phyloP scores from a whole-genome alignment of 2,797 vertebrate species.

The Masticophis lateralis region DNA sequence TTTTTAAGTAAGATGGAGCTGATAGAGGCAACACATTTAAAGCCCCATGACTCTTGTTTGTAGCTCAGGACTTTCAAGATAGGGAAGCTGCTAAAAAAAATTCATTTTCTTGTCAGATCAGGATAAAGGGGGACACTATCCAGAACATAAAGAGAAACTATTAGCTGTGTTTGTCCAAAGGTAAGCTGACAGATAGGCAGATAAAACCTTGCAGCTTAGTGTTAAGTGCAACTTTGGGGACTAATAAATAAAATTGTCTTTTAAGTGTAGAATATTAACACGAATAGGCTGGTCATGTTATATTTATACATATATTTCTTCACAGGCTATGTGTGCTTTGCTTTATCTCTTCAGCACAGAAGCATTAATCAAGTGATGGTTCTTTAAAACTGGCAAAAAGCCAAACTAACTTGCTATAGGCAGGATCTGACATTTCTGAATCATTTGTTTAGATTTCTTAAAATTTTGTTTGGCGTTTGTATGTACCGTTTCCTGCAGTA shows the following conservation, averaged over 20 bases:
- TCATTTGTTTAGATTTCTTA: not conserved
- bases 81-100: constrained; percentile 11
- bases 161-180: constrained; percentile 18
- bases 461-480: not conserved
- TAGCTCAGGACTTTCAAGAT: constrained; percentile 30
- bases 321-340: not conserved
- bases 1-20: constrained; percentile 32
- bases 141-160: not conserved
- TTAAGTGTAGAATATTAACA: not conserved
- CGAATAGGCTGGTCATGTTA: not conserved
- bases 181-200: not conserved
- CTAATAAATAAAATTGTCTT: not conserved
- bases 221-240: not conserved
- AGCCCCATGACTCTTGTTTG: constrained; percentile 1
- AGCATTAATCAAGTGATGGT: not conserved
- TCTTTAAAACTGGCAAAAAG: not conserved
- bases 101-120: constrained; percentile 41
- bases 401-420: not conserved
- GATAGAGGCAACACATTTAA: constrained; percentile 43
- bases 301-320: not conserved
- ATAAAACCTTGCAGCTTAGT: not conserved
- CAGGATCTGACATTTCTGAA: not conserved
- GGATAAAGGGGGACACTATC: constrained; percentile 40
- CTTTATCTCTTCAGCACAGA: not conserved
- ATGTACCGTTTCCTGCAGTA: not conserved